Conservation (phyloP, 2,888 invertebrate genomes). For the Drosophila nr. perissopoda region DNA sequence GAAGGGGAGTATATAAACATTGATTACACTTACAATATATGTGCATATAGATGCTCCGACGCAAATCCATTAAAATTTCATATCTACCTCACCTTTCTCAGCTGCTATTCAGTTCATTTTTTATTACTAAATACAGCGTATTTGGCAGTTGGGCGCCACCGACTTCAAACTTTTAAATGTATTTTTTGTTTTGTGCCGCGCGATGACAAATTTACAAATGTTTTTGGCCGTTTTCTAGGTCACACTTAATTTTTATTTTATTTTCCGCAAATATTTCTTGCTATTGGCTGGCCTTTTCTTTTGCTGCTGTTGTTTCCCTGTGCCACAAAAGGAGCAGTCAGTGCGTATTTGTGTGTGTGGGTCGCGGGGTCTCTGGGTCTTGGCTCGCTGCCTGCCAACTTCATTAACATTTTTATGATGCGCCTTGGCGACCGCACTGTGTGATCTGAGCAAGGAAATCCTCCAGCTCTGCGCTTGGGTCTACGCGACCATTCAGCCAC, state of each 20-base stretch:
- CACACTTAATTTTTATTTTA: conserved; percentile 78
- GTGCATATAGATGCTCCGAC: background rate
- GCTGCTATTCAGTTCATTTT: background rate
- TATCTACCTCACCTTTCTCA: background rate
- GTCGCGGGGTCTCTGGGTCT: conserved; percentile 33
- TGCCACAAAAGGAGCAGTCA: conserved; percentile 41
- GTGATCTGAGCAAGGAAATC: conserved; percentile 60
- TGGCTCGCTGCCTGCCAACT: conserved; percentile 67
- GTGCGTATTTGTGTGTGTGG: conserved; percentile 24
- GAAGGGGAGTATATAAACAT: background rate
- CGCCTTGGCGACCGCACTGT: conserved; percentile 77
- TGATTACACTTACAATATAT: background rate
- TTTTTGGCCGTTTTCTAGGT: conserved; percentile 63
- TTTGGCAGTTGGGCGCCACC: background rate
- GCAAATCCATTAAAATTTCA: background rate
- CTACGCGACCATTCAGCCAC: conserved; percentile 50
- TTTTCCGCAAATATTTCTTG: conserved; percentile 72
- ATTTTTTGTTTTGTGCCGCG: conserved; percentile 32
- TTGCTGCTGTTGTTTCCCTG: conserved; percentile 15
- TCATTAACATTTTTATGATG: conserved; percentile 80
- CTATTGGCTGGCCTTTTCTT: conserved; percentile 58
- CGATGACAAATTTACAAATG: conserved; percentile 63
- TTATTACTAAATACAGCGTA: conserved; percentile 4
- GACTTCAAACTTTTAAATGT: background rate
- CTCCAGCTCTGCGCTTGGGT: conserved; percentile 20